Evolutionary conservation across 2,888 invertebrate genomes (phyloP), one percentile per base, ranked within the genome.

Genomic region (Mesoligia furuncula): DNA sequence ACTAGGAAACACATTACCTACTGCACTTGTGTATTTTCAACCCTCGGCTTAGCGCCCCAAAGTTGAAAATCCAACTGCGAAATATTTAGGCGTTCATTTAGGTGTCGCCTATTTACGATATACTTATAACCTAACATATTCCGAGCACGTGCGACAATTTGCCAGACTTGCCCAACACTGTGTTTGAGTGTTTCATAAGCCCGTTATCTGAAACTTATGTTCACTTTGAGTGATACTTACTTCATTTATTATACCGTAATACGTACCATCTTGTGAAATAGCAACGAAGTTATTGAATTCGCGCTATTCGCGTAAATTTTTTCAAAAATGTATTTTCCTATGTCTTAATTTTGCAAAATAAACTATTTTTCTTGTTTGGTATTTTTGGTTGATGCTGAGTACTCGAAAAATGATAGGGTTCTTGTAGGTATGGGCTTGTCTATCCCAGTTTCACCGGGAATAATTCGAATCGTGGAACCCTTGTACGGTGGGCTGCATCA

Each of bases 91-190:
- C 24, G 15, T 39, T 65, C 6, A n/a, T 45, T 66, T 66, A 66
- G 27, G 27, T 11, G 11, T 42, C 17, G 1, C 11, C 11, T 42
- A 45, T 66, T 45, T 4, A 27, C 13, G 20, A 27, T 27, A 7
- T 45, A 45, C 3, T 2, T 7, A 39, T 13, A 45, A 45, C 42
- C 7, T 5, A 48, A 27, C 0, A 67, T 67, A 67, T 67, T 67
- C 48, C 48, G 2, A 31, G 27, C 84, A 82, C 76, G 79, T 64
- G 31, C 71, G 36, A 64, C 62, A 81, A 81, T 75, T 82, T 75
- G 48, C 31, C 67, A 61, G 85, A 81, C 75, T 80, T 54, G 39
- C 20, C 57, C 42, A 1, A 42, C 20, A n/a, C 15, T 27, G 48
- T 2, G 24, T 66, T 42, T 3, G 45, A 85, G 70, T 81, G 67